Conservation (phyloP, 2,113 vertebrate species). For the Pantherophis guttatus region DNA sequence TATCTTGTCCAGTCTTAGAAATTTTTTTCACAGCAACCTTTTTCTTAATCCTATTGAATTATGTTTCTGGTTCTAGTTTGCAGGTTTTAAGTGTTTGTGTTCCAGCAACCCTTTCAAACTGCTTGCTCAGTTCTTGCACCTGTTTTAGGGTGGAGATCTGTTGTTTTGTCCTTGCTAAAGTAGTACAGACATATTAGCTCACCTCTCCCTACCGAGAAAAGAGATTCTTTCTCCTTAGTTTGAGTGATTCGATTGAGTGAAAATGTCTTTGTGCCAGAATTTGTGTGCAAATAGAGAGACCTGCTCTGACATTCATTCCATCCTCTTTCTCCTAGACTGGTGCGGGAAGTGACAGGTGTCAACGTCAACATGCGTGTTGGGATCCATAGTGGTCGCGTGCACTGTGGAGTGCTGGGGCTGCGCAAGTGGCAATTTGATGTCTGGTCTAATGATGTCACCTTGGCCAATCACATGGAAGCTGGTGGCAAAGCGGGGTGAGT, state of each 20-base stretch:
- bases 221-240: background rate
- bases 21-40: background rate
- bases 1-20: background rate
- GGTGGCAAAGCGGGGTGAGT: slow-evolving; percentile 92
- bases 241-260: background rate
- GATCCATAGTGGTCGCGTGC: slow-evolving; percentile 93
- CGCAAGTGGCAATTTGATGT: slow-evolving; percentile 98
- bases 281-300: background rate
- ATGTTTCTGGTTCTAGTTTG: background rate
- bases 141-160: background rate
- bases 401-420: slow-evolving; percentile 92
- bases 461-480: slow-evolving; percentile 96
- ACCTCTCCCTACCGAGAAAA: background rate
- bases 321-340: slow-evolving; percentile 74
- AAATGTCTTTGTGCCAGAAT: too few relatives aligned
- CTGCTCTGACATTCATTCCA: rapidly evolving
- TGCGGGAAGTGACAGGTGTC: slow-evolving; percentile 92
- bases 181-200: background rate
- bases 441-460: slow-evolving; percentile 95
- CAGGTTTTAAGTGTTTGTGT: background rate
- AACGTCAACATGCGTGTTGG: slow-evolving; percentile 98
- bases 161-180: background rate
- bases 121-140: background rate
- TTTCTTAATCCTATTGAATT: background rate
- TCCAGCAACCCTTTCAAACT: background rate